These are phyloP conservation scores for Scaptomyza reducta DNA, from an alignment of 2,888 invertebrate species.

Conservation along the genomic window DNA sequence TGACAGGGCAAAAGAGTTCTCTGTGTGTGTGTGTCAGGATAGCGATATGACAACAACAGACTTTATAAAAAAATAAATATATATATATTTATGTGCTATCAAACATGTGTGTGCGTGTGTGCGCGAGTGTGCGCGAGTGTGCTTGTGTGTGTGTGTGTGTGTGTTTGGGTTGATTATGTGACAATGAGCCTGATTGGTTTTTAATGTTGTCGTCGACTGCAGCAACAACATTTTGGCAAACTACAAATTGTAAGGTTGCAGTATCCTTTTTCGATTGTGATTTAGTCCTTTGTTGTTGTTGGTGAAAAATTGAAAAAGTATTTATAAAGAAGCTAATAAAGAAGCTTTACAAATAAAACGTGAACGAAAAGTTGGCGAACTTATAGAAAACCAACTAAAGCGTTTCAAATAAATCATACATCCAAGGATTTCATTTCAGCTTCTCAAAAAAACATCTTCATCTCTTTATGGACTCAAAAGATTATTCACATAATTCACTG, in stretches of 20 bases:
- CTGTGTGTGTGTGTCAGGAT: conserved; percentile 14
- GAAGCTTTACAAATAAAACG: conserved; percentile 10
- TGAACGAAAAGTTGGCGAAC: not conserved
- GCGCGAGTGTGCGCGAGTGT: too few species aligned
- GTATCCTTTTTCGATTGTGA: not conserved
- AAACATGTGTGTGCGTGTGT: conserved; percentile 2
- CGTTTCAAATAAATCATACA: too few species aligned
- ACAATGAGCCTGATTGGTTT: conserved; percentile 75
- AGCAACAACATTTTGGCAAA: conserved; percentile 9
- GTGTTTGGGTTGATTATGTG: conserved; percentile 63
- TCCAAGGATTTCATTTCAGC: not conserved
- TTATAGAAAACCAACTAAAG: not conserved
- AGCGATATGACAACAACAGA: conserved; percentile 16
- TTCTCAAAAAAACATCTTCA: not conserved
- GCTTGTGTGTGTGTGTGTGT: conserved; percentile 13
- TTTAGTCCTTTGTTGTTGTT: too few species aligned
- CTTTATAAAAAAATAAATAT: conserved; percentile 29
- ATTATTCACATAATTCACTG: conserved; percentile 17
- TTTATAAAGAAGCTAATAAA: not conserved
- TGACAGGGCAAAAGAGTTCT: conserved; percentile 54
- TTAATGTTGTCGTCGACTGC: conserved; percentile 54
- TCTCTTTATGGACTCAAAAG: not conserved
- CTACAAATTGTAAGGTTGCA: conserved; percentile 1
- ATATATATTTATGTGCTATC: conserved; percentile 4
- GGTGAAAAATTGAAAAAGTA: conserved; percentile 1